phyloP scores from a whole-genome alignment of 2,888 invertebrate species.

The Penaeus monodon region DNA sequence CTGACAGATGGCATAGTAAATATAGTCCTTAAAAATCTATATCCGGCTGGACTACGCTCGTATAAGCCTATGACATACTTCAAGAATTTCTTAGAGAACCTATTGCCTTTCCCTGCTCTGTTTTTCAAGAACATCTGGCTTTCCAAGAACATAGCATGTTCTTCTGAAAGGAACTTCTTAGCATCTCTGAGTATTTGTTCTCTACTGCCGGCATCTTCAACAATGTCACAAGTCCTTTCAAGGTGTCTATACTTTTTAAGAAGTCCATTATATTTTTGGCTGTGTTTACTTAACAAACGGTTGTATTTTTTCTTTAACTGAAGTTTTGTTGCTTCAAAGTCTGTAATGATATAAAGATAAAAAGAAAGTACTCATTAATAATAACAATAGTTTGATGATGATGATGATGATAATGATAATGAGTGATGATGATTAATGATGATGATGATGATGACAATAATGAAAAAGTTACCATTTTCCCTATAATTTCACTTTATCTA shows the following conservation, averaged over 20 bases:
- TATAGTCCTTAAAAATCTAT: constrained; percentile 45
- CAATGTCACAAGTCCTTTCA: constrained; percentile 12
- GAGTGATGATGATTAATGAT: too few relatives aligned
- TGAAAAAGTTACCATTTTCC: too few relatives aligned
- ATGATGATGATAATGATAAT: too few relatives aligned
- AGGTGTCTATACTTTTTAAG: constrained; percentile 41
- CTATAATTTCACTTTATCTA: too few relatives aligned
- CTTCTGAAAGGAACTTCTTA: constrained; percentile 41
- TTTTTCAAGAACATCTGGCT: constrained; percentile 53
- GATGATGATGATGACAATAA: too few relatives aligned
- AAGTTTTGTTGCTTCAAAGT: too few relatives aligned
- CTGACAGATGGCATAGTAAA: constrained; percentile 45
- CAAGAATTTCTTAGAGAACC: constrained; percentile 44
- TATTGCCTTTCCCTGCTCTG: constrained; percentile 35
- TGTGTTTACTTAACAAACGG: constrained; percentile 39
- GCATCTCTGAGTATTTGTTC: constrained; percentile 48
- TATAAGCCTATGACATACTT: constrained; percentile 34
- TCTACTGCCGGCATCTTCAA: constrained; percentile 37
- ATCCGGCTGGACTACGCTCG: constrained; percentile 46
- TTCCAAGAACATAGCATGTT: constrained; percentile 42
- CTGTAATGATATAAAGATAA: too few relatives aligned
- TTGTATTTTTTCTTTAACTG: constrained; percentile 32
- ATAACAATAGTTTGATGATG: too few relatives aligned
- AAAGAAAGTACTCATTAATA: too few relatives aligned
- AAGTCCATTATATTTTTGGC: constrained; percentile 33